Conservation (phyloP, 2,113 vertebrate species). For the Phainopepla nitens region DNA sequence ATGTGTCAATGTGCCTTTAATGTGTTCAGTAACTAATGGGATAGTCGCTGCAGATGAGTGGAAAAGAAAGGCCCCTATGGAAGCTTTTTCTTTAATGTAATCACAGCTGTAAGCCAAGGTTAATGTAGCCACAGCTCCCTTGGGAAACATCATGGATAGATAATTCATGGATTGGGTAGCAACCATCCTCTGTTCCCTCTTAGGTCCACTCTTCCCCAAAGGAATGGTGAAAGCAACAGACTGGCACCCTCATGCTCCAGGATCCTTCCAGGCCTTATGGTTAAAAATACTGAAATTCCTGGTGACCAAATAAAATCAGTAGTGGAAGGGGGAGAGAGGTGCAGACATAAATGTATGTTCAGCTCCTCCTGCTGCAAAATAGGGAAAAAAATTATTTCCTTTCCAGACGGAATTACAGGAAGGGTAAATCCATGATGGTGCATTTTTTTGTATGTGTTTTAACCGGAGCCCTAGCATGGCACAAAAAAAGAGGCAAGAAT, state of each 20-base stretch:
- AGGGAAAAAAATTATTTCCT: background rate
- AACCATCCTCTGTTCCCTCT: background rate
- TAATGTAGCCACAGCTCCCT: background rate
- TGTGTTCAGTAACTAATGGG: background rate
- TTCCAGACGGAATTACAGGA: background rate
- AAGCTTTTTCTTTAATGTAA: background rate
- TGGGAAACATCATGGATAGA: background rate
- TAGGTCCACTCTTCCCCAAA: background rate
- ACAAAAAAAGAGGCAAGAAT: background rate
- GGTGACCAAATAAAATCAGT: background rate
- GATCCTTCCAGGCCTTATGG: background rate
- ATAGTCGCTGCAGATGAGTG: background rate
- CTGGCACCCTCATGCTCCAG: background rate
- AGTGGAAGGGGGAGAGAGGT: background rate
- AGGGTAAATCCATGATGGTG: background rate
- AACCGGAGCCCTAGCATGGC: accelerated
- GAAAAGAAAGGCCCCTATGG: background rate
- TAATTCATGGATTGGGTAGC: background rate
- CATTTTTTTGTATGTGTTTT: background rate
- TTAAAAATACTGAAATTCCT: background rate
- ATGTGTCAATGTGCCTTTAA: background rate
- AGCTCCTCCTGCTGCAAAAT: background rate
- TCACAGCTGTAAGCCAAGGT: background rate
- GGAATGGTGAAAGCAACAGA: background rate
- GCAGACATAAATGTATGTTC: accelerated